A percentile compares a stretch with the other conserved stretches of the same genome.
Conservation (phyloP, 2,113 vertebrate species). For the Oceanodroma tethys region DNA sequence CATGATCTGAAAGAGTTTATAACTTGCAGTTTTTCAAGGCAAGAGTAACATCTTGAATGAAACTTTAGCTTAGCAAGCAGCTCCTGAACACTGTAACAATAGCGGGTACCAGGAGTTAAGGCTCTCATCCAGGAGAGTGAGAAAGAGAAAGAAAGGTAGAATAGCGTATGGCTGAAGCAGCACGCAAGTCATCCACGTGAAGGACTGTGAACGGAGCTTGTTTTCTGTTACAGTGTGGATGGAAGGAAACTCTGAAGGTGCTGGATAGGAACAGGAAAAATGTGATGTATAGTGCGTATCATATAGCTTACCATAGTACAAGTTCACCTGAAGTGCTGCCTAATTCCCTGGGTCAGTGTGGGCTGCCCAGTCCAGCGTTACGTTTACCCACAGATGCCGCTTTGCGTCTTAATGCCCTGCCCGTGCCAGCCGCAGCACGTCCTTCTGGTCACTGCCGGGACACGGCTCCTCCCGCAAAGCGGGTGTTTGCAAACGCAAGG, state of each 20-base stretch:
- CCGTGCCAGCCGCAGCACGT: not conserved
- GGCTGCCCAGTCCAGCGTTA: accelerated
- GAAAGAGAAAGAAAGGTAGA: not conserved
- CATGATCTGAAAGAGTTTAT: not conserved
- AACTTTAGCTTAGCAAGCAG: not conserved
- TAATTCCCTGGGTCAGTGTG: accelerated
- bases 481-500: not conserved
- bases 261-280: not conserved
- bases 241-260: not conserved
- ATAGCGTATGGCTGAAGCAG: not conserved
- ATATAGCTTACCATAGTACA: accelerated
- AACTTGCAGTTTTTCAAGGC: not conserved
- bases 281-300: not conserved
- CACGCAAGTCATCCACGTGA: not conserved
- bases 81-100: not conserved
- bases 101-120: not conserved
- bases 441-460: not conserved
- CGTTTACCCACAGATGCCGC: accelerated
- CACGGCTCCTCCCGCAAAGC: accelerated
- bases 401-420: too few species aligned
- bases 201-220: not conserved
- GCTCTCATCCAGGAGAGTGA: not conserved
- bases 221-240: not conserved
- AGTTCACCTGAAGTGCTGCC: not conserved
- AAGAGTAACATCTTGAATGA: not conserved